Base-by-base conservation (phyloP, 2,888 invertebrate species). In the Siphlonurus alternatus region DNA sequence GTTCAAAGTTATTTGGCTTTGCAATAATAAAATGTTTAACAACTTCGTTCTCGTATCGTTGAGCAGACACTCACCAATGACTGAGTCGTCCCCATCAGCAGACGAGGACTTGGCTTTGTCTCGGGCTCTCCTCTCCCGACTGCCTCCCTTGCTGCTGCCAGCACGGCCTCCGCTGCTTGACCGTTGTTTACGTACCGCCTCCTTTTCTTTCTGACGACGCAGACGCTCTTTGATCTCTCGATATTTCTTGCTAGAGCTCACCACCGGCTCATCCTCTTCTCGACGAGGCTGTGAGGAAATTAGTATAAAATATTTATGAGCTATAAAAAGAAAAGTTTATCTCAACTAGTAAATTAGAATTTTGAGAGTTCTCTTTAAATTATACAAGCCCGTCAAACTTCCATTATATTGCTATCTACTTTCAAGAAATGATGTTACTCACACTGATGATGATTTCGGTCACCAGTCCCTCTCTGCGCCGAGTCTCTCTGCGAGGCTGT, bases 201-300 rank as follows among this genome's bases (percentile, higher is more conserved):
- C 65, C 66, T 63, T 69, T 69, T 68, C 74, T 59, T 78, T 83
- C 65, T 86, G 81, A 23, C 85, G 80, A 7, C 87, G 81, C 67
- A 89, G 76, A 73, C 87, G 87, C 72, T 89, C 89, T 72, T 90
- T 89, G 53, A 88, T 87, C 71, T 88, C 85, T 73, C 85, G 86
- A 74, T 89, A 89, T 86, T 81, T 71, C 86, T 86, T 67, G 86
- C 80, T 72, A 88, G 88, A 66, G 84, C 75, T 66, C 86, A 81
- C 66, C 59, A 84, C 83, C 54, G 84, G 69, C 69, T 84, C 83
- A 73, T 89, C 89, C 72, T 89, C 89, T 72, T 91, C 90, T 1
- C 86, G 83, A 38, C 91, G 80, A 0, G 92, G 91, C 89, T 90
- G 74, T 59, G 76, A 71, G 67, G 64, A 64, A 66, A 56, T 66